Base-by-base conservation (phyloP, 2,113 vertebrate species). In the Salminus brasiliensis region DNA sequence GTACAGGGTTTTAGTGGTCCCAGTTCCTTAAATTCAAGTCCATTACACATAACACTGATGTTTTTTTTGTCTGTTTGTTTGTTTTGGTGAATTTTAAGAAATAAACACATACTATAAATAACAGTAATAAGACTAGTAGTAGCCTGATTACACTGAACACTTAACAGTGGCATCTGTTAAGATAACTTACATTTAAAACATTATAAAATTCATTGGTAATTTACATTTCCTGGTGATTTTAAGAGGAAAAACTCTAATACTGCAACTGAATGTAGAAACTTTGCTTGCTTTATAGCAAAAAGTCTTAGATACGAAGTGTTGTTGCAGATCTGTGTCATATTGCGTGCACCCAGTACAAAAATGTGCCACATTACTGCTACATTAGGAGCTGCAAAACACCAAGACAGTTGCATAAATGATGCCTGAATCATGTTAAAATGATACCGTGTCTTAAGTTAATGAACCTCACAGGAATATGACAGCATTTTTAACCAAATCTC, bases 331-430 rank as follows among this genome's bases (percentile, higher is more conserved):
- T 47, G 67, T 49, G 67, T 52, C 32, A 52, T 52, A 63, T 63
- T 72, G 77, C 69, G 41, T 25, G 10, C 45, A 65, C 57, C 23
- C 57, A 10, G 43, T 23, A 52, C 52, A 79, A 18, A 63, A 52
- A 45, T 27, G 76, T 47, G 32, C 57, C 32, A 79, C 34, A 49
- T 72, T 43, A 72, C 45, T 79, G 69, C 69, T 72, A 79, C 77
- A 79, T 79, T 60, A 65, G 27, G 10, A 53, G 74, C 65, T 18
- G 49, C 74, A 63, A 30, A 57, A 68, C 49, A 68, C 25, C 62
- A 13, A 52, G 8, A 39, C n/a, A 47, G 34, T 62, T 77, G 74
- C 34, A 57, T 77, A 57, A 57, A 43, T 39, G 5, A 16, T 30
- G 49, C 9, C 11, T 29, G 18, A 41, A 68, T 52, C n/a, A 1